Base-by-base conservation (phyloP, 2,888 invertebrate species). In the Mechanitis mazaeus region DNA sequence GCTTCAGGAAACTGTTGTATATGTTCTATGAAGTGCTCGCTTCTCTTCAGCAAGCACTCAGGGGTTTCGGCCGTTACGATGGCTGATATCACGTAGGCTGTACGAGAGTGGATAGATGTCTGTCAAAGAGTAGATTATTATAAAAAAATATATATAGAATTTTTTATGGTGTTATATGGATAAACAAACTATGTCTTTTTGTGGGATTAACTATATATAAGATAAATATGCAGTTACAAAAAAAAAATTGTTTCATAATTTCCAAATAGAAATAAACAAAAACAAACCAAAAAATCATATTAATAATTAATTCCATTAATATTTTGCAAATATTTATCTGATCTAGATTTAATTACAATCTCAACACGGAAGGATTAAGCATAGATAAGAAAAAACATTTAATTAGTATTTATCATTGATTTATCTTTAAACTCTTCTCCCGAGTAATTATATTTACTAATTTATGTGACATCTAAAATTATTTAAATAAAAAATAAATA, bases 1-100 rank as follows among this genome's bases (percentile, higher is more conserved):
- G 95, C 93, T 73, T 95, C 94, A 0, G 95, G 95, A 83, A 94
- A 94, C 71, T 93, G 91, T 68, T 92, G 91, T n/a, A 96, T 82
- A 77, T 96, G 96, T 1, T 87, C 83, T 50, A 94, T 92, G 55
- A 96, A 89, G 72, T 94, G 93, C 73, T 94, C 94, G 0, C 95
- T 81, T 71, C 94, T 89, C 58, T 91, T 88, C 66, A 92, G 80
- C 68, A 91, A 91, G 3, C 93, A 93, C 28, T 90, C 85, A 12
- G 85, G 81, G 2, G 90, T 91, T 72, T 91, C 91, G 0, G 94
- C 93, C 7, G 84, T 83, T 45, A 84, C 81, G 58, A 95, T 87
- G n/a, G 93, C 92, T 4, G 91, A 90, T 67, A 95, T 87, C 59
- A 95, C 91, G 75, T 94, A 93, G 56, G 91, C 91, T 3, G 94